Base-by-base conservation (phyloP, 2,797 vertebrate species). In the Alcedo quadribrachys region DNA sequence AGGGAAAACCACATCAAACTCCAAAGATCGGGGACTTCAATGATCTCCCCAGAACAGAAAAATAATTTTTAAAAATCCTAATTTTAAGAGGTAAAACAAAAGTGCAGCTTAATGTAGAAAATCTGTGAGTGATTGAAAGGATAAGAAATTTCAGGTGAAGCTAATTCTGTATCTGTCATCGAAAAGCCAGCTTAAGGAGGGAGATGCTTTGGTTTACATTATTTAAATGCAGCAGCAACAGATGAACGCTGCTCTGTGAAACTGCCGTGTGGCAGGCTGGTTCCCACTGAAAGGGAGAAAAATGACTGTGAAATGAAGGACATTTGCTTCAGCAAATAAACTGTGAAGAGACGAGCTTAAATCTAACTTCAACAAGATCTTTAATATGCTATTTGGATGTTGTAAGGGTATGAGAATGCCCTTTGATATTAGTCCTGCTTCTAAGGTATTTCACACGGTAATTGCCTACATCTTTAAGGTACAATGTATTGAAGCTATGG, bases 361-460 rank as follows among this genome's bases (percentile, higher is more conserved):
- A 95, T 93, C 93, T 93, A 88, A 75, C 94, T 96, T 93, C 95
- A 92, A 87, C 90, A 88, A 85, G 92, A 92, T 96, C 96, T 93
- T 94, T 93, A 95, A 96, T 93, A 94, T 94, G 93, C 84, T 96
- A 93, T 96, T 93, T 95, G 94, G 92, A 77, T 92, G 88, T 87
- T 90, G 75, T 90, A 94, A 94, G 90, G 79, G 76, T 94, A 92
- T 87, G 94, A 93, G 95, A 93, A 94, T 92, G 94, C 94, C 95
- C 94, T 96, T 95, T 94, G 93, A 89, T 95, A 95, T 96, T 94
- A 94, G 93, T 94, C 81, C 89, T 95, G 90, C 94, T 90, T 85
- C 93, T 92, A 87, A 96, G 88, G 71, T 94, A 93, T 95, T 96
- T 96, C 90, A 94, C 81, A 63, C 69, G 81, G 94, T 96, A 96